Conservation (phyloP, 2,888 invertebrate species). For the Hypercompe scribonia region DNA sequence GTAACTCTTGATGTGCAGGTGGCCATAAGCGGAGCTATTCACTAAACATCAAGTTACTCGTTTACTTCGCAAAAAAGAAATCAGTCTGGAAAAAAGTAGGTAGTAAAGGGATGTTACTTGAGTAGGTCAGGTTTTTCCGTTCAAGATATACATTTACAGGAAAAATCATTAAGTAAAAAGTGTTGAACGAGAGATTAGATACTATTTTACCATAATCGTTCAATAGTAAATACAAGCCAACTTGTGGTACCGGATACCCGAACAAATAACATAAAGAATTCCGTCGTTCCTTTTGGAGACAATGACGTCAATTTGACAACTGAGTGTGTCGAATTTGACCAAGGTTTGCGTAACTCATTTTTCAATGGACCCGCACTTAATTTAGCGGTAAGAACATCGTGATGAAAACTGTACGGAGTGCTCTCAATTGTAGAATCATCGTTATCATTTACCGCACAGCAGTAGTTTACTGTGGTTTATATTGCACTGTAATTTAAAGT, state of each 20-base stretch:
- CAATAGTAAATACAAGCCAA: conserved; percentile 11
- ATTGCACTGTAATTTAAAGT: conserved; percentile 18
- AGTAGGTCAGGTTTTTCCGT: background rate
- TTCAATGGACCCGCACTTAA: conserved; percentile 1
- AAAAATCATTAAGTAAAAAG: background rate
- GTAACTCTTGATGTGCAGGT: too few relatives aligned
- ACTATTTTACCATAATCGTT: conserved; percentile 2
- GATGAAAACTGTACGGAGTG: conserved; percentile 23
- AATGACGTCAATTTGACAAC: conserved; percentile 21
- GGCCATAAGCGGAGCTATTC: too few relatives aligned
- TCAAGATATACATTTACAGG: background rate
- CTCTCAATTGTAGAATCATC: conserved; percentile 33
- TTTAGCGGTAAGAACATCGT: conserved; percentile 11
- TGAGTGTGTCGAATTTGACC: conserved; percentile 15
- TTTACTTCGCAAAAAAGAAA: too few relatives aligned
- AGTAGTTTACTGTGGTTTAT: conserved; percentile 26
- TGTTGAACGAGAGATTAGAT: conserved; percentile 11
- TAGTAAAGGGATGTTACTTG: background rate
- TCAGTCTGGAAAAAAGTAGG: background rate
- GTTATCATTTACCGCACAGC: conserved; percentile 28
- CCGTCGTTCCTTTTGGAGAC: conserved; percentile 1
- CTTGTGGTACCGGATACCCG: conserved; percentile 17
- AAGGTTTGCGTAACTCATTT: conserved; percentile 8
- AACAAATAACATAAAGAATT: conserved; percentile 27
- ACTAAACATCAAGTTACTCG: too few relatives aligned